Conservation (phyloP, 2,797 vertebrate genomes). For the Pseudochirops corinnae region DNA sequence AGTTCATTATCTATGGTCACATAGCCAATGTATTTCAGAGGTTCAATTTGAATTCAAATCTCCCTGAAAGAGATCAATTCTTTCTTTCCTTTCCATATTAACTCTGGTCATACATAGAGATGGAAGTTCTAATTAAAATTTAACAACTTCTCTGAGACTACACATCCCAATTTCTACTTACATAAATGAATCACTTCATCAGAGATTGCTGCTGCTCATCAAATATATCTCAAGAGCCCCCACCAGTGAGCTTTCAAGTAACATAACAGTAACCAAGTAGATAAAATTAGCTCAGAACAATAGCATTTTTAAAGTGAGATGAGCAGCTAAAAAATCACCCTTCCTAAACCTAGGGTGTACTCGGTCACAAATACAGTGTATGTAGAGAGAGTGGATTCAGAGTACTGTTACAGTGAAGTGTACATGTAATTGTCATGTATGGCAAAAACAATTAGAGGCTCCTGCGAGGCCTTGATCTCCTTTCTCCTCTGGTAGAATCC, state of each 20-base stretch:
- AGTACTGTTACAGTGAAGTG: too few species aligned
- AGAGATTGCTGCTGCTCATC: neutral
- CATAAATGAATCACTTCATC: neutral
- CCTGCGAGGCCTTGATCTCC: too few species aligned
- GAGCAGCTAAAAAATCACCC: neutral
- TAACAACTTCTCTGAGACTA: too few species aligned
- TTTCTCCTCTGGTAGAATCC: too few species aligned
- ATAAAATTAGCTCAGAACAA: neutral
- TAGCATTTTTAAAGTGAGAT: neutral
- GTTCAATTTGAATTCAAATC: neutral
- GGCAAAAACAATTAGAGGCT: too few species aligned
- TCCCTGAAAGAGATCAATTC: neutral
- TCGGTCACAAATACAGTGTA: too few species aligned
- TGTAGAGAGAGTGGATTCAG: too few species aligned
- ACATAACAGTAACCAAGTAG: neutral
- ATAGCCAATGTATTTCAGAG: neutral
- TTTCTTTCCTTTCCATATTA: neutral
- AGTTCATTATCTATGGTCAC: neutral
- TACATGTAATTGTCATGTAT: too few species aligned
- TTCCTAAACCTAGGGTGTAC: too few species aligned
- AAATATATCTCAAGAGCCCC: neutral
- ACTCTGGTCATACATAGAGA: neutral
- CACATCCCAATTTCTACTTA: neutral
- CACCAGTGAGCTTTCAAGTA: neutral
- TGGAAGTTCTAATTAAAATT: too few species aligned